Evolutionary conservation across 2,113 vertebrate genomes (phyloP).

Genomic region (Gallinago undulata): DNA sequence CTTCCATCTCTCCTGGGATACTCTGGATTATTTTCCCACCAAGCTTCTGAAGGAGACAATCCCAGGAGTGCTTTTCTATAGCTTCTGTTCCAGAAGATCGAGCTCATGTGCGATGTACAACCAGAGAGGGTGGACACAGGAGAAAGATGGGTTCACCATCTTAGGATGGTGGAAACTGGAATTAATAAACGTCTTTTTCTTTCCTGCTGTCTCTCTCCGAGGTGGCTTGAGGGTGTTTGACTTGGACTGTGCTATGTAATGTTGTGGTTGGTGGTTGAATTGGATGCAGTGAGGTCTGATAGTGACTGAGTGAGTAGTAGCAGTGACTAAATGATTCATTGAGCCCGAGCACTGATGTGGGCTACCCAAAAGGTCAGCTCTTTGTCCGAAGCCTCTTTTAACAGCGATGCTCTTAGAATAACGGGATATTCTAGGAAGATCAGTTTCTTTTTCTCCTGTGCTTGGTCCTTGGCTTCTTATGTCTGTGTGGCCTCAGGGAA

Average conservation of each 20-base stretch:
- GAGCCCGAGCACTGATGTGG: neutral
- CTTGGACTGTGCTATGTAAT: neutral
- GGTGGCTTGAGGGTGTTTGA: neutral
- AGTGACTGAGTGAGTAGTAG: neutral
- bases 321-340: neutral
- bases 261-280: neutral
- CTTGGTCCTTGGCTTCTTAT: neutral
- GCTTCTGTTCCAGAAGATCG: neutral
- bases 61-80: neutral
- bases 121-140: neutral
- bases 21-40: neutral
- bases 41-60: neutral
- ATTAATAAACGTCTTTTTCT: neutral
- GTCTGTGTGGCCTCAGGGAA: neutral
- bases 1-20: neutral
- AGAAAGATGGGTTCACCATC: neutral
- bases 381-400: neutral
- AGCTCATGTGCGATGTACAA: neutral
- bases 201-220: neutral
- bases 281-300: neutral
- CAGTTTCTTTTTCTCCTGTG: neutral
- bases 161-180: neutral
- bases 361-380: neutral
- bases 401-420: fast-evolving
- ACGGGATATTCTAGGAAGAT: neutral